Evolutionary conservation across 2,797 vertebrate genomes (phyloP), one percentile per base, ranked within the genome.

Genomic region (Acrocephalus scirpaceus): DNA sequence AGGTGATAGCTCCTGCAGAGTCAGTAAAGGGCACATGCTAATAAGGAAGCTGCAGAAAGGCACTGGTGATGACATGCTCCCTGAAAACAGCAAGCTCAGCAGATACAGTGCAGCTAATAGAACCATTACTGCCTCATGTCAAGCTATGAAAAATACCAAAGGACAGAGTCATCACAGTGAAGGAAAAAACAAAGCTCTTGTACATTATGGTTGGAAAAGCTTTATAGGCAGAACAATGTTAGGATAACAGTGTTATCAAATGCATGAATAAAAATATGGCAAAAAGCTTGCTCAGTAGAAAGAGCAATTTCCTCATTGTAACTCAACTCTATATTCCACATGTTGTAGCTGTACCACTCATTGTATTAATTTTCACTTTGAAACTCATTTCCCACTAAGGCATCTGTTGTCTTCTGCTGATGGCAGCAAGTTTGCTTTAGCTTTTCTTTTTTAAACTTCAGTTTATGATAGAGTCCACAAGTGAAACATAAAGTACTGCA

Each of bases 1-100:
- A 97, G 97, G 98, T 98, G 99, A 99, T 98, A 98, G 98, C 98
- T 98, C 98, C 98, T 98, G 98, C 98, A 97, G 98, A 98, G 98
- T 97, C 98, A 98, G 97, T 97, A 98, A 98, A 98, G 98, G 98
- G 95, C 98, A 98, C 78, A 93, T 97, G 96, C 97, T 98, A 98
- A 98, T 97, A 98, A 97, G 97, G 93, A 95, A 96, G 93, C 95
- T 93, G 97, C 88, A 97, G 96, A 97, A 97, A 96, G 94, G 94
- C 96, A 65, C 73, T 47, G 65, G 91, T 95, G 97, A 97, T 67
- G 96, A 97, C 97, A 97, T 86, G 91, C 81, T 97, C 57, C 27
- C 96, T 93, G 94, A 95, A 94, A 98, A 98, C 94, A 97, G 98
- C 98, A 97, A 98, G 98, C 98, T 99, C 98, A 99, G 98, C 98